Evolutionary conservation across 1,140 invertebrate species (phyloP), one percentile per base, ranked within the genome.

Genomic region (Ctenoplectra terminalis): DNA sequence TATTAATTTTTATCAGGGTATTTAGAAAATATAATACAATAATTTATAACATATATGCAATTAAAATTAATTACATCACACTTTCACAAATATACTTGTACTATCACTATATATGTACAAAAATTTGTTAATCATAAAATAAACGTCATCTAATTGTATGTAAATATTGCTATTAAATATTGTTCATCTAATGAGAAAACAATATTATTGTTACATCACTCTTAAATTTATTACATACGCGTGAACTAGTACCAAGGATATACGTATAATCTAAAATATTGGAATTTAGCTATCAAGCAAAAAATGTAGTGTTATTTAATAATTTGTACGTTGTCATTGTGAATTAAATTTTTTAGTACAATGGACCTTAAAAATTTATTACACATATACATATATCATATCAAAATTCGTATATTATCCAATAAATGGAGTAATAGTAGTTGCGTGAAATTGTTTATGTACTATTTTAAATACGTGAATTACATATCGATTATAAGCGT

Each of bases 51-150:
- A 43, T 40, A 70, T 78, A 26, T 70, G 67, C 31, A 69, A 69
- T 78, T 46, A 56, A 78, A 78, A 20, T 56, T 37, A 67, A 77
- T 58, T 58, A 66, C 58, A 70, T 77, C 17, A 26, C 64, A 77
- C 40, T 58, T 46, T 13, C 37, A 58, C 8, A 66, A 54, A 69
- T 56, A 58, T 70, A 56, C 9, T 31, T 11, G 31, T 43, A 43
- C 2, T 13, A 17, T 54, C 1, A 43, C 34, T 40, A 67, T 52
- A 34, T 77, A 77, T 77, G 7, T 70, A 69, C 66, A 78, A 60
- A 78, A 69, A 58, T 46, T 58, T 31, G 34, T 69, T 43, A 9
- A 69, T 40, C 34, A 58, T 3, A 71, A 71, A 69, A 71, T 52
- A 54, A 67, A 1, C 67, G 31, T 3, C 17, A 67, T 29, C 37